Percentiles rank a stretch among this genome's conserved stretches.
phyloP scores from a whole-genome alignment of 2,113 vertebrate genomes.

The Struthio camelus region DNA sequence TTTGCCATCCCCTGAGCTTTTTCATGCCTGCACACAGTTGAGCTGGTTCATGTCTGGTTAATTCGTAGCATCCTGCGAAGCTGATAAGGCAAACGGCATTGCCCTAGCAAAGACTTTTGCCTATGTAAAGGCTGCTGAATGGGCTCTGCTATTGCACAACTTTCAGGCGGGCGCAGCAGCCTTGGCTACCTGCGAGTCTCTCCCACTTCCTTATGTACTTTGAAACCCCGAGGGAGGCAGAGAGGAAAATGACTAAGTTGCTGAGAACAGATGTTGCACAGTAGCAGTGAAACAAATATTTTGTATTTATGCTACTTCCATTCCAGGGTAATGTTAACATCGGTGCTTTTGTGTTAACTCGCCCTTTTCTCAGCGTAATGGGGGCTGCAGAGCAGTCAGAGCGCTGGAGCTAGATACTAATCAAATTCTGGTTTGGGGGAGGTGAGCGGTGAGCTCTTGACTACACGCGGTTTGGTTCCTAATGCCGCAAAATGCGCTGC shows the following conservation, averaged over 20 bases:
- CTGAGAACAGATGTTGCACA: slow-evolving; percentile 55
- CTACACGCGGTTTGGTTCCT: not conserved
- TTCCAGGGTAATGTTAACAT: not conserved
- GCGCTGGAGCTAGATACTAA: not conserved
- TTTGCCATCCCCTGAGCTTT: not conserved
- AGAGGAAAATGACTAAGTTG: not conserved
- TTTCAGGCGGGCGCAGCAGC: not conserved
- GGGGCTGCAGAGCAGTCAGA: not conserved
- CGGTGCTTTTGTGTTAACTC: not conserved
- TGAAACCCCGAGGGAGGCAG: slow-evolving; percentile 42
- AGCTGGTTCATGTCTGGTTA: too few relatives aligned
- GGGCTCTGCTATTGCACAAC: not conserved
- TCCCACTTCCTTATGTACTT: slow-evolving; percentile 46
- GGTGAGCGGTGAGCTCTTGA: not conserved
- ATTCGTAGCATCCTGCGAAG: not conserved
- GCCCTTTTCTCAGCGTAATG: not conserved
- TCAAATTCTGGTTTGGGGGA: not conserved
- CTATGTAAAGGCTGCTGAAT: not conserved
- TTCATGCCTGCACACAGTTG: accelerated
- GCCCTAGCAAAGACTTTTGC: not conserved
- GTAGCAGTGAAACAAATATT: slow-evolving; percentile 66
- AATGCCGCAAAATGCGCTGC: not conserved
- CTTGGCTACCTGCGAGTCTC: slow-evolving; percentile 20
- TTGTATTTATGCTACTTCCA: slow-evolving; percentile 38
- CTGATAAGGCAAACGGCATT: not conserved